A percentile compares a stretch with the other conserved stretches of the same genome.
Conservation (phyloP, 2,888 invertebrate species). For the Syritta pipiens region DNA sequence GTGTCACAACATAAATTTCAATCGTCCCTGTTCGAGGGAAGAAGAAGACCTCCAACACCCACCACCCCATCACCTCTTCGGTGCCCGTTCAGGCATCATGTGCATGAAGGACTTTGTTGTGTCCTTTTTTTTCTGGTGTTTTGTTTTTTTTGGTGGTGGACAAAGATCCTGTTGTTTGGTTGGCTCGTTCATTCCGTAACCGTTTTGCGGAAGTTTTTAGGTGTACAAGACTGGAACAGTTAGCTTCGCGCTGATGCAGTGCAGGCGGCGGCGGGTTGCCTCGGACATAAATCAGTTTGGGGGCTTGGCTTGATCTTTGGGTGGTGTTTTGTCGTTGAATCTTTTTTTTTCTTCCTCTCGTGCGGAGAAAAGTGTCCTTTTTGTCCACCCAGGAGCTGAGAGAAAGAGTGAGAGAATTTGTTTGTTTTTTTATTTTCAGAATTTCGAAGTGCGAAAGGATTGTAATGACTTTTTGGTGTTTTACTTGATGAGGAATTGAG, state of each 20-base stretch:
- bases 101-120: slow-evolving; percentile 65
- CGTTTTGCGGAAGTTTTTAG: slow-evolving; percentile 63
- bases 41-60: background rate
- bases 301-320: slow-evolving; percentile 66
- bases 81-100: slow-evolving; percentile 47
- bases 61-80: background rate
- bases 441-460: slow-evolving; percentile 27
- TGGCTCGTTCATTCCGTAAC: slow-evolving; percentile 49
- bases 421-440: slow-evolving; percentile 8
- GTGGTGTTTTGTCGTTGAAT: slow-evolving; percentile 41
- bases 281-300: slow-evolving; percentile 65
- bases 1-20: slow-evolving; percentile 79
- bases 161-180: slow-evolving; percentile 58
- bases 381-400: background rate
- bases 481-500: slow-evolving; percentile 39
- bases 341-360: slow-evolving; percentile 21
- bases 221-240: slow-evolving; percentile 44
- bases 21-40: slow-evolving; percentile 48
- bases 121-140: slow-evolving; percentile 1
- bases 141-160: slow-evolving; percentile 10
- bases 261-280: slow-evolving; percentile 28
- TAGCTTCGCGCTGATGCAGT: slow-evolving; percentile 46
- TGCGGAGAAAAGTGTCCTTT: slow-evolving; percentile 31
- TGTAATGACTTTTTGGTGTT: slow-evolving; percentile 50
- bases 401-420: too few relatives aligned